Base-by-base conservation (phyloP, 2,888 invertebrate species). In the Helicoverpa assulta region DNA sequence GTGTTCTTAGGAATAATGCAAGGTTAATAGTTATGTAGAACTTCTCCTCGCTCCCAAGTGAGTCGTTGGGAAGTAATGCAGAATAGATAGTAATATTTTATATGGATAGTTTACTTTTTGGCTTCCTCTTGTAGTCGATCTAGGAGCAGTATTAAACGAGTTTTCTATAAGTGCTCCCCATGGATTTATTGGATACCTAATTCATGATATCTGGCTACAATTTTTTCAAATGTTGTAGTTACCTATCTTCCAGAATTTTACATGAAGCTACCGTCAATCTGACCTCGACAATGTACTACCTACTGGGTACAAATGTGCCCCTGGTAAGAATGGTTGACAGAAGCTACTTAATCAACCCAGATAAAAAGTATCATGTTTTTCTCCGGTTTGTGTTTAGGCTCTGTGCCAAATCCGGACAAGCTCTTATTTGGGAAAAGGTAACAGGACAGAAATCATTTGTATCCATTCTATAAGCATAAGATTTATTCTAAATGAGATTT, bases 1-100 rank as follows among this genome's bases (percentile, higher is more conserved):
- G 52, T 53, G 16, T 40, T 73, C 54, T 18, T n/a, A 69, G 61
- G 61, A 62, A 19, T 57, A 43, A 61, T 54, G 51, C 14, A 7
- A 58, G 53, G 19, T 60, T 56, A 67, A 29, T 12, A 51, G 60
- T 40, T 33, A 40, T 33, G 12, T 37, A 12, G 37, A 37, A 37
- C 37, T 37, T 37, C 33, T 33, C 33, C 0, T 7, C 37, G 12
- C 2, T 12, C 37, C 37, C 37, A 12, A 37, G 37, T 3, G 37
- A 37, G 37, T 37, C 37, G 37, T 37, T 37, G 12, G 16, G 43
- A 16, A 16, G 43, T 43, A 5, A 6, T 43, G 43, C 6, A 43
- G 43, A 16, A 43, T 43, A 43, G 16, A 43, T 5, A 43, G 10
- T 16, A 16, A 16, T 14, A 43, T 43, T 43, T 43, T 16, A 43